Percentiles rank a stretch among this genome's conserved stretches.
phyloP scores from a whole-genome alignment of 2,113 vertebrate species.

The Chlorodrepanis virens region DNA sequence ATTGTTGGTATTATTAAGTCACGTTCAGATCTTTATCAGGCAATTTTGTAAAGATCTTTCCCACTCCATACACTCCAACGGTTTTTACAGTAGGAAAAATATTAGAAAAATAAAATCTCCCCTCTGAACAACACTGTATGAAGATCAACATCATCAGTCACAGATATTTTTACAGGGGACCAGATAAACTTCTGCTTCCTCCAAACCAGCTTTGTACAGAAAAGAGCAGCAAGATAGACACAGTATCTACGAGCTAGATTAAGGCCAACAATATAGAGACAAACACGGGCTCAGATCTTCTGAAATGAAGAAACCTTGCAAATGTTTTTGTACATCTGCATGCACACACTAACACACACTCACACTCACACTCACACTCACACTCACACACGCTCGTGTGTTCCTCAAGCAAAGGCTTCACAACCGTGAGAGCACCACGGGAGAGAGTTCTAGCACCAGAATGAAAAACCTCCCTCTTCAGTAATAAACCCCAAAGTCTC shows the following conservation, averaged over 20 bases:
- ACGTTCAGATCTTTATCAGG: not conserved
- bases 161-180: not conserved
- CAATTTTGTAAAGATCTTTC: not conserved
- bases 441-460: constrained; percentile 64
- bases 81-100: constrained; percentile 46
- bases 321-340: not conserved
- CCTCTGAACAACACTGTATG: constrained; percentile 53
- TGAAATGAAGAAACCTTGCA: constrained; percentile 39
- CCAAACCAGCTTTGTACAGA: constrained; percentile 38
- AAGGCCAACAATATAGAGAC: constrained; percentile 49
- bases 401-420: constrained; percentile 21
- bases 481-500: constrained; percentile 5
- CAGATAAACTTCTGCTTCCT: constrained; percentile 16
- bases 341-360: not conserved
- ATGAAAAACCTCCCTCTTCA: constrained; percentile 20
- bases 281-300: not conserved
- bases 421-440: constrained; percentile 21
- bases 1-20: not conserved
- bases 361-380: not conserved
- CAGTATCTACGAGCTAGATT: constrained; percentile 20
- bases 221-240: constrained; percentile 35
- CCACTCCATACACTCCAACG: not conserved
- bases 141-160: constrained; percentile 11
- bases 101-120: constrained; percentile 75
- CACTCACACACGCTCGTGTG: not conserved